A percentile compares a stretch with the other conserved stretches of the same genome.
phyloP scores from a whole-genome alignment of 2,888 invertebrate genomes.

The Drosophila infuscata region DNA sequence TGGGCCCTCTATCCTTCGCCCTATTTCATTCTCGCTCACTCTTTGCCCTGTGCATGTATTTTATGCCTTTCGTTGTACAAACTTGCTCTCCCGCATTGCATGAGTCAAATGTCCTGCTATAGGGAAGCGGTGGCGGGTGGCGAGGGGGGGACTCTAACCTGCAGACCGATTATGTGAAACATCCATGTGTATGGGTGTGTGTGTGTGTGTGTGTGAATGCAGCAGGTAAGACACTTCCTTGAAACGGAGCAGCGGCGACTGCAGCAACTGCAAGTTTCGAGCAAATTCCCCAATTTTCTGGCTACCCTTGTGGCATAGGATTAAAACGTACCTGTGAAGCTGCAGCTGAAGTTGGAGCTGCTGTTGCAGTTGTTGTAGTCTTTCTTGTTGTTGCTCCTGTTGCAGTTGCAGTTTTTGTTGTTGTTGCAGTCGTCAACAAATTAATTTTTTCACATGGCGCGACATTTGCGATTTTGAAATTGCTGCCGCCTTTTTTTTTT shows the following conservation, averaged over 20 bases:
- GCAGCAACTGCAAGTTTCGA: constrained; percentile 29
- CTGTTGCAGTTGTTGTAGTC: not conserved
- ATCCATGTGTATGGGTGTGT: not conserved
- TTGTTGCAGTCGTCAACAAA: constrained; percentile 19
- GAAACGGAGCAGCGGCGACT: constrained; percentile 5
- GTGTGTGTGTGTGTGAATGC: constrained; percentile 9
- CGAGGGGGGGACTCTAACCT: not conserved
- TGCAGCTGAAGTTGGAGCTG: constrained; percentile 21
- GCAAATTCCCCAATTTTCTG: constrained; percentile 20
- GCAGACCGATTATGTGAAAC: constrained; percentile 4
- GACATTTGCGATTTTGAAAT: constrained; percentile 35
- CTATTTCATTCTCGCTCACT: constrained; percentile 15
- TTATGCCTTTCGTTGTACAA: constrained; percentile 3
- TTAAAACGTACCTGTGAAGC: constrained; percentile 46
- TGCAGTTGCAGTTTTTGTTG: not conserved
- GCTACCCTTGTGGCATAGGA: constrained; percentile 5
- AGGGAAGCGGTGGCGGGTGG: not conserved
- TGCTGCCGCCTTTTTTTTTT: constrained; percentile 7
- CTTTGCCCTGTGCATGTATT: not conserved
- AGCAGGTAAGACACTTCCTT: constrained; percentile 44
- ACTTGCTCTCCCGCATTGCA: constrained; percentile 41
- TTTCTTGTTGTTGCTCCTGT: not conserved
- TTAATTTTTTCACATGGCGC: constrained; percentile 50
- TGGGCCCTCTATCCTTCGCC: constrained; percentile 6
- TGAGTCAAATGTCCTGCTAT: constrained; percentile 79